phyloP scores from a whole-genome alignment of 2,797 vertebrate genomes.

The Hoplostethus atlanticus region DNA sequence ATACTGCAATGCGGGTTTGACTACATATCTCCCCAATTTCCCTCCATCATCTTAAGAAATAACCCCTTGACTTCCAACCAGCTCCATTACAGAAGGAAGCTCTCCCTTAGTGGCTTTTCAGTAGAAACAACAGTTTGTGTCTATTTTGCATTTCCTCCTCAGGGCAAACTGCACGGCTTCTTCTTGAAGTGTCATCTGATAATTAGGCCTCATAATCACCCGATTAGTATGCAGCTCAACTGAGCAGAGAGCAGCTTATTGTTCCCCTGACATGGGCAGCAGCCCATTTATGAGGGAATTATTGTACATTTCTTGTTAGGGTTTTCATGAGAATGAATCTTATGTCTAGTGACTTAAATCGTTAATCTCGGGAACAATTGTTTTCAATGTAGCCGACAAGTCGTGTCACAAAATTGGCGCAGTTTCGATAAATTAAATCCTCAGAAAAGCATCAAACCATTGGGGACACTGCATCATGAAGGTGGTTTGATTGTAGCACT shows the following conservation, averaged over 20 bases:
- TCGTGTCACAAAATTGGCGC: not conserved
- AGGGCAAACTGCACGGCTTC: conserved; percentile 65
- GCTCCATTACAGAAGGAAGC: conserved; percentile 17
- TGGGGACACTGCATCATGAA: not conserved
- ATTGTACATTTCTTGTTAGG: conserved; percentile 62
- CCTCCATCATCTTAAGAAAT: conserved; percentile 6
- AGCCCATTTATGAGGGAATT: conserved; percentile 65
- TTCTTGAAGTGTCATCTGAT: conserved; percentile 79
- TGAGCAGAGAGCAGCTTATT: conserved; percentile 69
- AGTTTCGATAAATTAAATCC: not conserved
- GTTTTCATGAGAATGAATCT: conserved; percentile 58
- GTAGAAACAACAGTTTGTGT: conserved; percentile 72
- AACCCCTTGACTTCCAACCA: conserved; percentile 26
- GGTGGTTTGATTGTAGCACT: conserved; percentile 18
- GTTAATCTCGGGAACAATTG: conserved; percentile 51
- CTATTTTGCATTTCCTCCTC: conserved; percentile 72
- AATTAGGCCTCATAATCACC: conserved; percentile 81
- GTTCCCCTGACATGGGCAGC: conserved; percentile 60
- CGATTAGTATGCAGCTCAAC: conserved; percentile 80
- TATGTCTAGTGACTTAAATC: conserved; percentile 51
- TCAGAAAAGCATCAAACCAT: not conserved
- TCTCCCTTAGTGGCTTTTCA: conserved; percentile 33
- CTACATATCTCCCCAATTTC: not conserved
- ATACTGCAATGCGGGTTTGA: not conserved
- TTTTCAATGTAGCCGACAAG: conserved; percentile 27